These are phyloP conservation scores for Microplitis demolitor DNA, from an alignment of 1,140 invertebrate species.

Conservation along the genomic window DNA sequence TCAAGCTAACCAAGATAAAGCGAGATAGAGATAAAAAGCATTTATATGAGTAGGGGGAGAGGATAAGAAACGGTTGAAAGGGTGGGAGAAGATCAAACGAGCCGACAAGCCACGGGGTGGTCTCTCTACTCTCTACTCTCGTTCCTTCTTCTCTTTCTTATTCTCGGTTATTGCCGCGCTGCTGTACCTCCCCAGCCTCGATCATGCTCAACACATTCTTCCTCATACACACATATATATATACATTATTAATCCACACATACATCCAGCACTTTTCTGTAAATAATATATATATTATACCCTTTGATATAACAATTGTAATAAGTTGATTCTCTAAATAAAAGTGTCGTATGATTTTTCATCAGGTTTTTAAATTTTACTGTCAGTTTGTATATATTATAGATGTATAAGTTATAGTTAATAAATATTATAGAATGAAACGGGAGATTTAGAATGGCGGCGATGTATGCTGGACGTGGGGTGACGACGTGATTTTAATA, in stretches of 20 bases:
- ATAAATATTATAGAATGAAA: background rate
- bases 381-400: too few species aligned
- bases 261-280: too few species aligned
- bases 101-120: conserved; percentile 62
- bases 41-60: conserved; percentile 27
- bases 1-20: conserved; percentile 17
- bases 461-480: conserved; percentile 8
- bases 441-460: background rate
- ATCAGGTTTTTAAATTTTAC: too few species aligned
- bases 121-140: conserved; percentile 58
- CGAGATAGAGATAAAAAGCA: conserved; percentile 30
- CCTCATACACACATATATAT: conserved; percentile 53
- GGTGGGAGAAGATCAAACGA: conserved; percentile 62
- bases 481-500: conserved; percentile 54
- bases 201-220: conserved; percentile 12
- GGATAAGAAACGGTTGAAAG: conserved; percentile 33
- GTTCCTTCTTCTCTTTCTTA: conserved; percentile 30
- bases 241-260: conserved; percentile 46
- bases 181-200: background rate
- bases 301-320: too few species aligned
- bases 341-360: too few species aligned
- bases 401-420: too few species aligned
- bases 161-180: conserved; percentile 31
- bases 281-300: too few species aligned
- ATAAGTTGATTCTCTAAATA: too few species aligned